Conservation (phyloP, 2,113 vertebrate species). For the Pedetes capensis region DNA sequence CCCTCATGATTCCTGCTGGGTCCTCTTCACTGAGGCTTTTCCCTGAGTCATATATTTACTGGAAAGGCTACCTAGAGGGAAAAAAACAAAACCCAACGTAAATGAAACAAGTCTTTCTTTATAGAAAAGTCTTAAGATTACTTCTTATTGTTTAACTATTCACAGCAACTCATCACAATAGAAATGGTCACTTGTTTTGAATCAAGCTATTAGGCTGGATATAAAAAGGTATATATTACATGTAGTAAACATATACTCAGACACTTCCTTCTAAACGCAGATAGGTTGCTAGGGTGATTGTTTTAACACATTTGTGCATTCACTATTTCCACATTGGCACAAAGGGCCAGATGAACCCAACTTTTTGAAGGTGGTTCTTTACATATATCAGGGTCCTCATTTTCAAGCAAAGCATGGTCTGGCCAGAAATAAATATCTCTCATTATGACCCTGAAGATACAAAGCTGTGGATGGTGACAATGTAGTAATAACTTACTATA, state of each 20-base stretch:
- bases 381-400: not conserved
- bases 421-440: not conserved
- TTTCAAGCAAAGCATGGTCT: not conserved
- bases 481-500: not conserved
- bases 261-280: not conserved
- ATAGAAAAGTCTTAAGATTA: not conserved
- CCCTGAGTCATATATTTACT: slow-evolving; percentile 90
- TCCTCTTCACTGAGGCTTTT: slow-evolving; percentile 89
- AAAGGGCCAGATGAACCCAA: not conserved
- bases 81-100: slow-evolving; percentile 70
- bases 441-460: not conserved
- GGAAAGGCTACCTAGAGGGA: slow-evolving; percentile 89
- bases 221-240: not conserved
- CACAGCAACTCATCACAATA: not conserved
- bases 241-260: not conserved
- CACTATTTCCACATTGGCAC: not conserved
- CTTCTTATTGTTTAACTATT: slow-evolving; percentile 11
- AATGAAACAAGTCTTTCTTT: slow-evolving; percentile 47
- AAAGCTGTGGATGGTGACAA: not conserved
- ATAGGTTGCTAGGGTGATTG: not conserved
- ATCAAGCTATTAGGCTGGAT: not conserved
- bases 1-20: slow-evolving; percentile 88
- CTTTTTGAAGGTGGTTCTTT: not conserved
- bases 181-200: not conserved
- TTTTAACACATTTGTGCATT: not conserved